Base-by-base conservation (phyloP, 2,888 invertebrate species). In the Thereva unica region DNA sequence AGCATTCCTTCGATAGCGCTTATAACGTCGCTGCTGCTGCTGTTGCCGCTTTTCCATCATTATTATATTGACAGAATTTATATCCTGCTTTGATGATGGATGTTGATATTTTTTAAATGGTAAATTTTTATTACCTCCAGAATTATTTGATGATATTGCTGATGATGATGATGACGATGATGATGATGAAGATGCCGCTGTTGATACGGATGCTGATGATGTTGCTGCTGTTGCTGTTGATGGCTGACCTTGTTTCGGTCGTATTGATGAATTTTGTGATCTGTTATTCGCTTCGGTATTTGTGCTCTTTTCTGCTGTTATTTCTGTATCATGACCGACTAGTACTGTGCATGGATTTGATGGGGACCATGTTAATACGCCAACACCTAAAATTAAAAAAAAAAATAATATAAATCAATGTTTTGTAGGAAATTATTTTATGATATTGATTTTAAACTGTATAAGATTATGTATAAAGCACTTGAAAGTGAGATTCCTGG, bases 301-400 rank as follows among this genome's bases (percentile, higher is more conserved):
- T 74, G 88, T 85, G 71, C 87, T 85, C 82, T 91, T 91, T 67
- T 89, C 86, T 68, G 90, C 86, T 71, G 80, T 76, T 73, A 88
- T 84, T 80, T 89, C 89, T 70, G 87, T 83, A 75, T 87, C 89
- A 78, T 91, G 92, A 74, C 89, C 91, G 74, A 93, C 92, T 77
- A 92, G 84, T 74, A 93, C 92, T 77, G 90, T 88, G 84, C 93
- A 93, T 69, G 91, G 88, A 80, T 90, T 91, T 72, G 91, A 85
- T 76, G 88, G 89, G 80, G 92, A 90, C 90, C 91, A 92, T 82
- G 90, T 91, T 76, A 92, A 85, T 75, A 91, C 86, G 82, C 91
- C 91, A 75, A 91, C 90, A 72, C 89, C 92, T 92, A 85, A 9
- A 82, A 80, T 72, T 67, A 67, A 68, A 68, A 72, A 44, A 67